These are phyloP conservation scores for Mayetiola destructor DNA, from an alignment of 2,888 invertebrate genomes.

Conservation along the genomic window DNA sequence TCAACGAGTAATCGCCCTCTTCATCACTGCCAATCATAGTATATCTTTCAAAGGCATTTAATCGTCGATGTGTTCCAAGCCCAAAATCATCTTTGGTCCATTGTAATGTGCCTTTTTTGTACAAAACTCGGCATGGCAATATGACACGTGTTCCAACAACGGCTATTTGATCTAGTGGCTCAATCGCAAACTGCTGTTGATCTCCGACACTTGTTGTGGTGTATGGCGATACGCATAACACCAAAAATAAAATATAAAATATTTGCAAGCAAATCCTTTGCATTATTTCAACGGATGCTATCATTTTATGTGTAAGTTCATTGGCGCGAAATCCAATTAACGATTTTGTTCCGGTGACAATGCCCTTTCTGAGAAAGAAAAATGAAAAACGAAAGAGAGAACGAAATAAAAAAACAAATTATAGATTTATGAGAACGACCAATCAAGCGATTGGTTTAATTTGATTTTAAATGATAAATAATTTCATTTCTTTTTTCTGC, in stretches of 20 bases:
- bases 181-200: slow-evolving; percentile 75
- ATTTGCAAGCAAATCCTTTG: not conserved
- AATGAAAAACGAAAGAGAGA: too few relatives aligned
- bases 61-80: slow-evolving; percentile 73
- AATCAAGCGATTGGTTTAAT: too few relatives aligned
- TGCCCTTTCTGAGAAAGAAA: too few relatives aligned
- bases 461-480: too few relatives aligned
- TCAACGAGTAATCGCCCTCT: slow-evolving; percentile 87
- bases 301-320: not conserved
- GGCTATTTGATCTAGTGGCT: slow-evolving; percentile 85
- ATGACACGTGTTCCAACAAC: slow-evolving; percentile 78
- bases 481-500: too few relatives aligned
- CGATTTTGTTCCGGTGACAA: too few relatives aligned
- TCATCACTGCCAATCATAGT: slow-evolving; percentile 92
- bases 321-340: too few relatives aligned
- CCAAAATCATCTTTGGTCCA: slow-evolving; percentile 98
- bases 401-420: too few relatives aligned
- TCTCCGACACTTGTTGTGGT: not conserved
- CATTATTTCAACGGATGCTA: not conserved
- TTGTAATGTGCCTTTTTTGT: slow-evolving; percentile 78
- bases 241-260: not conserved
- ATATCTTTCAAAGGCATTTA: slow-evolving; percentile 85
- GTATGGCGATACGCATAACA: not conserved
- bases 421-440: too few relatives aligned
- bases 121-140: slow-evolving; percentile 76